Evolutionary conservation across 2,113 vertebrate species (phyloP).

Genomic region (Orycteropus afer): DNA sequence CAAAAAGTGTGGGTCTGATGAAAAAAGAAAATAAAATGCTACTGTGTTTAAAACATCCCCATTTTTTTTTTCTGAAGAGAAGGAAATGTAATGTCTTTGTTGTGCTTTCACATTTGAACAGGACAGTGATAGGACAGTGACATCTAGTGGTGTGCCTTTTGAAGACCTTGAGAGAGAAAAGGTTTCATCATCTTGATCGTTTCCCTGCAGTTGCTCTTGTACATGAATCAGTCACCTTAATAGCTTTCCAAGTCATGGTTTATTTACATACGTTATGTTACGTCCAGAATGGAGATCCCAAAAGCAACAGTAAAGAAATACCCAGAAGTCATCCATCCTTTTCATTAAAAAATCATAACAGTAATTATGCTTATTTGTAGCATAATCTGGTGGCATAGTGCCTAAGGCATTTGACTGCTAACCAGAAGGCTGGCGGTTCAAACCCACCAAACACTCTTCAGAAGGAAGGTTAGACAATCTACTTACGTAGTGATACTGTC

Average conservation of each 20-base stretch:
- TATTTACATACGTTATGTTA: background rate
- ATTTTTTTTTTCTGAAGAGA: slow-evolving; percentile 9
- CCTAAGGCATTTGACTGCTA: too few relatives aligned
- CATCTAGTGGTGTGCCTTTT: slow-evolving; percentile 59
- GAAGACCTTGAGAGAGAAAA: background rate
- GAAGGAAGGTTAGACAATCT: too few relatives aligned
- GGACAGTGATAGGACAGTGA: background rate
- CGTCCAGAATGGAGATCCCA: background rate
- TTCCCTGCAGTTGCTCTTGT: background rate
- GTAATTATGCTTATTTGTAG: background rate
- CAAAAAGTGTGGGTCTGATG: background rate
- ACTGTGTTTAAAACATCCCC: background rate
- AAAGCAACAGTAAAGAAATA: background rate
- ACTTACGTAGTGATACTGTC: too few relatives aligned
- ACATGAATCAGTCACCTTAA: background rate
- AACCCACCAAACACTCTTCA: too few relatives aligned
- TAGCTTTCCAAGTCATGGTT: background rate
- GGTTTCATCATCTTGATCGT: background rate
- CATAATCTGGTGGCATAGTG: too few relatives aligned
- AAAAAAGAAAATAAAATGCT: background rate
- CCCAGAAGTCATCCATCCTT: background rate
- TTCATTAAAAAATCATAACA: background rate
- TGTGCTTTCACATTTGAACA: background rate
- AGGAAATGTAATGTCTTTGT: background rate
- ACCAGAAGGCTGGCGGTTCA: too few relatives aligned